Conservation (phyloP, 2,113 vertebrate genomes). For the Phocoena phocoena region DNA sequence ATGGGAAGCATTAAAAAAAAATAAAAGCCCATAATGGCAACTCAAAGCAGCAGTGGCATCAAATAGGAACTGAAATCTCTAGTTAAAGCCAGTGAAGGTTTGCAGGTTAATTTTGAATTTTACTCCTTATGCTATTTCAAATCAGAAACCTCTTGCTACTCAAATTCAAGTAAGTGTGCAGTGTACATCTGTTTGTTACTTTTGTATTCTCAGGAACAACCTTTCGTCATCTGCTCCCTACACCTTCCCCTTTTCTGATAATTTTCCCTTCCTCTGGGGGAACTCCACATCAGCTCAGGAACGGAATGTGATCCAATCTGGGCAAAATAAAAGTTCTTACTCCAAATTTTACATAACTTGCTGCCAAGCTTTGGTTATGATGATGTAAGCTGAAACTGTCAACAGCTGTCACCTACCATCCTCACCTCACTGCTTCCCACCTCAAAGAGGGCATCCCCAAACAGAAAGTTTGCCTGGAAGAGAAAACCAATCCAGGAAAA, state of each 20-base stretch:
- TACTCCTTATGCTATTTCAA: not conserved
- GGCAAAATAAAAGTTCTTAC: conserved; percentile 28
- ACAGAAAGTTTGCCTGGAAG: not conserved
- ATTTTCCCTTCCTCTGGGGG: not conserved
- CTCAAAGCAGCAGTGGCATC: not conserved
- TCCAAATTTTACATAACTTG: not conserved
- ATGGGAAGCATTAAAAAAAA: not conserved
- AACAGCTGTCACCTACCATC: not conserved
- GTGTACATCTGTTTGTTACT: not conserved
- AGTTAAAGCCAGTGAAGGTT: not conserved
- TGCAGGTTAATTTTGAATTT: conserved; percentile 44
- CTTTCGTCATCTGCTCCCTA: not conserved
- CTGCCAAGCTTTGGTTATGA: not conserved
- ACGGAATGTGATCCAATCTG: not conserved
- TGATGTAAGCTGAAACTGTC: not conserved
- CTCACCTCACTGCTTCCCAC: not conserved
- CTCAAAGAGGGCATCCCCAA: not conserved
- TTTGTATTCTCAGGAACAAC: not conserved
- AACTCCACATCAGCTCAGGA: not conserved
- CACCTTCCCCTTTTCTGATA: not conserved
- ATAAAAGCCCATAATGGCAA: conserved; percentile 15
- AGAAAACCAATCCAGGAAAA: not conserved
- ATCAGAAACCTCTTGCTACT: not conserved
- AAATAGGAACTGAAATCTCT: conserved; percentile 1
- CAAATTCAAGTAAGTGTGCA: not conserved